Evolutionary conservation across 2,797 vertebrate species (phyloP), one percentile per base, ranked within the genome.

Genomic region (Rhinella marina): DNA sequence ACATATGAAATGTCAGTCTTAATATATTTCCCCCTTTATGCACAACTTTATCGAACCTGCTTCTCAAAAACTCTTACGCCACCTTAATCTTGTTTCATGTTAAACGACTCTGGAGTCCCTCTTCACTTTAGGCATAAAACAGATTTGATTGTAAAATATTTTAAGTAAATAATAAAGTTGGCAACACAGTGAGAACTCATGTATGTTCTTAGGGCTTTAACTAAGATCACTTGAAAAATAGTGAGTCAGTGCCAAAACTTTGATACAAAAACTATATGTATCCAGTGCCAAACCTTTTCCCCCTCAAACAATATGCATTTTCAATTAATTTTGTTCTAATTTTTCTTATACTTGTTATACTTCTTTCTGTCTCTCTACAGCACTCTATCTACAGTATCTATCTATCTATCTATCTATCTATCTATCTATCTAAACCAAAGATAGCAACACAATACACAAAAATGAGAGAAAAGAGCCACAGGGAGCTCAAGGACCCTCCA

Each of bases 201-300:
- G 91, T 85, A 90, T 92, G 88, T 90, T 92, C 91, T 73, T 48
- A 90, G 91, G 91, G 91, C 90, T 0, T 5, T 56, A 72, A 8
- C 91, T 92, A 93, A 91, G 91, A 90, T 85, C 85, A 84, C 88
- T 90, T 93, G 92, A 90, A 92, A 90, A 32, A 73, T 7, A 75
- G 90, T 76, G 50, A 25, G 14, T 16, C 72, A 2, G 5, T 86
- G 91, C 90, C 91, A 93, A 91, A 66, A 88, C 90, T 81, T 91
- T 84, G 86, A 92, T 90, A 92, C 90, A 88, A 66, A 88, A 66
- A 91, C 91, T 82, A 88, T 90, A 87, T 91, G 92, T 90, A 90
- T 90, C 90, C 86, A 86, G 92, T 91, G 90, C 66, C 62, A 90
- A 86, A 90, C 87, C 75, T 91, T 92, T 92, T 89, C 79, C 32